A percentile compares a stretch with the other conserved stretches of the same genome.
Conservation (phyloP, 2,888 invertebrate genomes). For the Coelopa pilipes region DNA sequence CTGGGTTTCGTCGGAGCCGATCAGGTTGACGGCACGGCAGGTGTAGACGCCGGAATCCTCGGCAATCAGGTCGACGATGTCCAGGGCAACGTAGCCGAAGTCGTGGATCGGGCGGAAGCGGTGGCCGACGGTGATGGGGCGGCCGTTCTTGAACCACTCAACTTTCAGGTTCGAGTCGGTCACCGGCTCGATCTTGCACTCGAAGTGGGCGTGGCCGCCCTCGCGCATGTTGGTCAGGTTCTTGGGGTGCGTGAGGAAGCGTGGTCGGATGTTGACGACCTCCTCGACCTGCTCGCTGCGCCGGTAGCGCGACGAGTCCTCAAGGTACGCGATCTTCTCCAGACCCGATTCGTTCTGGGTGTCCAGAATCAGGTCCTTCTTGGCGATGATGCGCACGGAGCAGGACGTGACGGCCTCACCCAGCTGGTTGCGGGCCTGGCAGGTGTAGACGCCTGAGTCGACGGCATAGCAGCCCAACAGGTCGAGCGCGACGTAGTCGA, state of each 20-base stretch:
- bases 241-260: slow-evolving; percentile 88
- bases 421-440: slow-evolving; percentile 91
- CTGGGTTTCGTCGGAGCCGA: slow-evolving; percentile 88
- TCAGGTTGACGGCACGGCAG: slow-evolving; percentile 89
- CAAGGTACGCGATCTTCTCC: slow-evolving; percentile 91
- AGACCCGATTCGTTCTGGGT: slow-evolving; percentile 91
- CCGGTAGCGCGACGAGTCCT: slow-evolving; percentile 87
- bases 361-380: slow-evolving; percentile 87
- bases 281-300: slow-evolving; percentile 85
- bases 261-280: slow-evolving; percentile 83
- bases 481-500: slow-evolving; percentile 96
- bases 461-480: slow-evolving; percentile 96
- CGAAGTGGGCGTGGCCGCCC: slow-evolving; percentile 95
- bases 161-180: slow-evolving; percentile 96
- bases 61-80: slow-evolving; percentile 94
- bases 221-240: slow-evolving; percentile 86
- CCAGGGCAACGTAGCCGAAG: slow-evolving; percentile 97
- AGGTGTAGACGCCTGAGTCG: slow-evolving; percentile 96
- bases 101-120: slow-evolving; percentile 97
- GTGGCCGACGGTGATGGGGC: slow-evolving; percentile 92
- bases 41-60: slow-evolving; percentile 96
- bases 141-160: slow-evolving; percentile 96
- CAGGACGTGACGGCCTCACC: slow-evolving; percentile 96
- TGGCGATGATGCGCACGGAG: slow-evolving; percentile 87
- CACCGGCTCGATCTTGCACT: slow-evolving; percentile 96